phyloP scores from a whole-genome alignment of 2,113 vertebrate genomes.

The Rhizomys pruinosus region DNA sequence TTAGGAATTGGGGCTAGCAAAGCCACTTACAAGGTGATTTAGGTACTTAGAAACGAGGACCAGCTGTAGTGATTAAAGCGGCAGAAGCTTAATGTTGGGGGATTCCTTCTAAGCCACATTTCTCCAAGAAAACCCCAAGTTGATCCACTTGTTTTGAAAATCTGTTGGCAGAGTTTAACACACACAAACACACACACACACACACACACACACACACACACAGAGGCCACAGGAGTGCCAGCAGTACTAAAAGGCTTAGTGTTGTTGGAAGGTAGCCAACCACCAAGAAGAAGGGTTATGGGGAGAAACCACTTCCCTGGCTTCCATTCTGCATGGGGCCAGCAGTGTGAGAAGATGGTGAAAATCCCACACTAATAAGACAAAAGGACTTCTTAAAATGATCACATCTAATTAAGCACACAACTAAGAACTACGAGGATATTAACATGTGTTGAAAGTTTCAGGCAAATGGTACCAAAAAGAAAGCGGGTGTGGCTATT shows the following conservation, averaged over 20 bases:
- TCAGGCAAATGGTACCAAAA: no score
- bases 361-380: slow-evolving; percentile 30
- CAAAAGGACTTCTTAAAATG: slow-evolving; percentile 20
- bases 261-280: neutral
- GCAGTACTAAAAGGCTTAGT: neutral
- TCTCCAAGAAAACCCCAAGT: neutral
- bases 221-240: neutral
- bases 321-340: slow-evolving; percentile 18
- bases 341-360: neutral
- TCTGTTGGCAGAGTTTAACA: neutral
- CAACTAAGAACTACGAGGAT: slow-evolving; percentile 6
- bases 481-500: no score
- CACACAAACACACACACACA: neutral
- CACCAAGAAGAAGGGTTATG: neutral
- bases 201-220: neutral
- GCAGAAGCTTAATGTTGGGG: slow-evolving; percentile 55
- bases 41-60: slow-evolving; percentile 61
- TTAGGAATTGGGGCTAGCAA: slow-evolving; percentile 60
- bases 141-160: slow-evolving; percentile 47
- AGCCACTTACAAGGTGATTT: slow-evolving; percentile 68
- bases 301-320: neutral
- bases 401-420: neutral
- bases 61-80: slow-evolving; percentile 51
- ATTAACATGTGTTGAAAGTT: neutral
- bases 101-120: slow-evolving; percentile 19